phyloP scores from a whole-genome alignment of 2,113 vertebrate genomes.

The Tragelaphus buxtoni region DNA sequence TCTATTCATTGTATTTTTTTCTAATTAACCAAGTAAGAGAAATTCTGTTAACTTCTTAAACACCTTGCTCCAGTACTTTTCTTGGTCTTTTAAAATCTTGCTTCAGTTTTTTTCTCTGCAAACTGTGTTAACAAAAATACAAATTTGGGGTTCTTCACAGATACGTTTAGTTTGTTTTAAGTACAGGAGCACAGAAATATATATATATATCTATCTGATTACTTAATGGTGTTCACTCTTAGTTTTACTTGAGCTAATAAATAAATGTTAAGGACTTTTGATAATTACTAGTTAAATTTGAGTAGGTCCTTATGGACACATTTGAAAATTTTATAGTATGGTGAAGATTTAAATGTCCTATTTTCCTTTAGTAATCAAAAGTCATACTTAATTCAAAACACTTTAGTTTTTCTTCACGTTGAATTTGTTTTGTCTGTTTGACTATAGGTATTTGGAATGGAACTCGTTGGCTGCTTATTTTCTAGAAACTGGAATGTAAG shows the following conservation, averaged over 20 bases:
- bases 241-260: neutral
- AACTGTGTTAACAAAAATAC: neutral
- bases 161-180: neutral
- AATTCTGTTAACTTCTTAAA: neutral
- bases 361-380: constrained; percentile 1
- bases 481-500: constrained; percentile 94
- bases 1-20: neutral
- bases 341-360: neutral
- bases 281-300: neutral
- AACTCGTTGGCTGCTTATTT: constrained; percentile 93
- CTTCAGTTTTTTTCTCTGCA: neutral
- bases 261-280: neutral
- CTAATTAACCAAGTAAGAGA: neutral
- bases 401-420: neutral
- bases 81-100: neutral
- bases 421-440: constrained; percentile 38
- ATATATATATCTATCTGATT: neutral
- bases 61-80: neutral
- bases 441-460: constrained; percentile 89
- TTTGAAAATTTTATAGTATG: neutral
- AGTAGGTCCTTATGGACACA: neutral
- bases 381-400: neutral
- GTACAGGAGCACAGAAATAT: neutral
- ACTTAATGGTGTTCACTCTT: neutral
- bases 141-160: neutral